Percentiles rank a stretch among this genome's conserved stretches.
phyloP scores from a whole-genome alignment of 2,888 invertebrate species.

The Habrosyne pyritoides region DNA sequence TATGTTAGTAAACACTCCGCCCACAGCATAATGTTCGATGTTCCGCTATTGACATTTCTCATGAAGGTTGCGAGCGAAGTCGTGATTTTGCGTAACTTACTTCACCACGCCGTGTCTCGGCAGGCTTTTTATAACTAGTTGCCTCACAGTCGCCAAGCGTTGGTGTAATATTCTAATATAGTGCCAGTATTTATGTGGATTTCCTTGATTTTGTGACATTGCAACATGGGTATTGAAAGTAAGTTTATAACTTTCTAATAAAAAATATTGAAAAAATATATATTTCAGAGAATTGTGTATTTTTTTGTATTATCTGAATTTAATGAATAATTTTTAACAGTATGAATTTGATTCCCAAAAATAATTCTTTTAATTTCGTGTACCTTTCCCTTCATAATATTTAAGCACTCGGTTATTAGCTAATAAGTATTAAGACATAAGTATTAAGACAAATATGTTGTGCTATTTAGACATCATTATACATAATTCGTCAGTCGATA shows the following conservation, averaged over 20 bases:
- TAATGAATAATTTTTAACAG: no score
- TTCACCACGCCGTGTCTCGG: constrained; percentile 56
- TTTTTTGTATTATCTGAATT: no score
- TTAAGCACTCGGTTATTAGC: no score
- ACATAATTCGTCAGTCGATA: no score
- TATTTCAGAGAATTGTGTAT: no score
- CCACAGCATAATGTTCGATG: constrained; percentile 51
- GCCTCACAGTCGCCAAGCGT: constrained; percentile 51
- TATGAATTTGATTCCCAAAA: no score
- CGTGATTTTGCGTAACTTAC: constrained; percentile 80
- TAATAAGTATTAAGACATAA: no score
- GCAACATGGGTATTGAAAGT: constrained; percentile 51
- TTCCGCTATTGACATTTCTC: constrained; percentile 79
- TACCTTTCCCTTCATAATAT: no score
- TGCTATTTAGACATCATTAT: no score
- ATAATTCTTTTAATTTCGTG: no score
- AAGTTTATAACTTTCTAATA: constrained; percentile 8
- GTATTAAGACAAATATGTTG: no score
- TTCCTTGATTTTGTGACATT: constrained; percentile 21
- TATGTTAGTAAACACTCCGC: constrained; percentile 55
- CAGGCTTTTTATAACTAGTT: constrained; percentile 66
- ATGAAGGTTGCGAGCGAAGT: constrained; percentile 71
- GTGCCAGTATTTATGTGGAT: constrained; percentile 8
- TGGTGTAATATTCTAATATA: constrained; percentile 35
- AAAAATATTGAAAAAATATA: no score